These are phyloP conservation scores for Nemotelus nigrinus DNA, from an alignment of 2,888 invertebrate genomes.

Conservation along the genomic window DNA sequence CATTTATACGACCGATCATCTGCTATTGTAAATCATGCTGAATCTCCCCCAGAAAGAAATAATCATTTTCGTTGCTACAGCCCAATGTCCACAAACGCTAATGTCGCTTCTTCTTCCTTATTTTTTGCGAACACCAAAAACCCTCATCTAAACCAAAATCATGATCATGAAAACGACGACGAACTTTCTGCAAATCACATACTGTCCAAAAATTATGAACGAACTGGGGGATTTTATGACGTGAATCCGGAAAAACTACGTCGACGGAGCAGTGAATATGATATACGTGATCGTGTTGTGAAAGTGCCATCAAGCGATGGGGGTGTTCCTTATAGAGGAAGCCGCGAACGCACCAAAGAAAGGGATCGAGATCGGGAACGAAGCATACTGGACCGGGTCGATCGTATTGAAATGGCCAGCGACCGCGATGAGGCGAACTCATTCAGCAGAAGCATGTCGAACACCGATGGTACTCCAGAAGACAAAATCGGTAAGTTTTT, in stretches of 20 bases:
- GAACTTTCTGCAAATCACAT: slow-evolving; percentile 55
- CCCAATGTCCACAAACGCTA: slow-evolving; percentile 71
- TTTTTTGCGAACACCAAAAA: slow-evolving; percentile 66
- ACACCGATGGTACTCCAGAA: slow-evolving; percentile 82
- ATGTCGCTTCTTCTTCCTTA: slow-evolving; percentile 70
- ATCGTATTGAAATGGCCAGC: slow-evolving; percentile 58
- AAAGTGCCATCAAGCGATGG: slow-evolving; percentile 54
- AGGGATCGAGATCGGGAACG: slow-evolving; percentile 52
- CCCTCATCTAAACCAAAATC: slow-evolving; percentile 57
- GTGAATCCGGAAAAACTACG: slow-evolving; percentile 52
- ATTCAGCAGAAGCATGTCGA: slow-evolving; percentile 83
- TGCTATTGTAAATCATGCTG: slow-evolving; percentile 1
- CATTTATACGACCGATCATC: slow-evolving; percentile 65
- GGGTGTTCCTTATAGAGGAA: slow-evolving; percentile 52
- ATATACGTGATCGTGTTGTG: slow-evolving; percentile 59
- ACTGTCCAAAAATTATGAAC: slow-evolving; percentile 50
- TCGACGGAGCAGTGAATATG: slow-evolving; percentile 71
- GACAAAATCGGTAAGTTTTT: slow-evolving; percentile 79
- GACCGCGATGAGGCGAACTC: slow-evolving; percentile 61
- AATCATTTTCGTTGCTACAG: slow-evolving; percentile 59
- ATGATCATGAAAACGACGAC: slow-evolving; percentile 56
- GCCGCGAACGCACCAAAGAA: slow-evolving; percentile 49
- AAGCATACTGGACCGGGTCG: slow-evolving; percentile 60
- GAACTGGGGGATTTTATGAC: slow-evolving; percentile 35
- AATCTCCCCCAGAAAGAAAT: slow-evolving; percentile 6